Evolutionary conservation across 2,797 vertebrate species (phyloP).

Genomic region (Halcyon chelicuti): DNA sequence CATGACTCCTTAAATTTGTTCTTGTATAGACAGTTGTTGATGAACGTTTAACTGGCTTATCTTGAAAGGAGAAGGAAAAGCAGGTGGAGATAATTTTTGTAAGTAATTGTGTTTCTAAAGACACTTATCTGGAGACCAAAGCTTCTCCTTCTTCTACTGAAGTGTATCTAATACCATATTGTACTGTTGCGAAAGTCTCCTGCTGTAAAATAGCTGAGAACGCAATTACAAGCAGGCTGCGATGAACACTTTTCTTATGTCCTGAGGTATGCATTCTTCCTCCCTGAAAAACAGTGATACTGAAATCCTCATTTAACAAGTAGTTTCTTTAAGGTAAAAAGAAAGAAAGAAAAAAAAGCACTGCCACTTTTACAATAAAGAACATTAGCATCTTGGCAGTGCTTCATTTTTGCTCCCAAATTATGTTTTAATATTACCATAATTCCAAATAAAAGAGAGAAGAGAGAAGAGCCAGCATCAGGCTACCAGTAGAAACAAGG

Average conservation of each 20-base stretch:
- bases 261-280: background rate
- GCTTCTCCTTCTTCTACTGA: background rate
- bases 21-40: background rate
- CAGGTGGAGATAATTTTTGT: background rate
- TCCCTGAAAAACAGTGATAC: background rate
- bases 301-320: background rate
- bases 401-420: background rate
- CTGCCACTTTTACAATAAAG: background rate
- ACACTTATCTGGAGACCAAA: background rate
- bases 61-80: background rate
- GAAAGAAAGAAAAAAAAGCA: background rate
- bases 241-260: background rate
- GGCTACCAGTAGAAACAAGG: background rate
- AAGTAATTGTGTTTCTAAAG: background rate
- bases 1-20: background rate
- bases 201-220: background rate
- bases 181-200: background rate
- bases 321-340: background rate
- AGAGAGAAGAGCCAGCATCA: background rate
- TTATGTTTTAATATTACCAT: background rate
- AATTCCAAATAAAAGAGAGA: background rate
- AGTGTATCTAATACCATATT: background rate
- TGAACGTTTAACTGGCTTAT: background rate
- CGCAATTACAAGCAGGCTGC: background rate
- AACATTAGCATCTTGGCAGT: accelerated